Conservation (phyloP, 2,888 invertebrate species). For the Pyrgus malvae region DNA sequence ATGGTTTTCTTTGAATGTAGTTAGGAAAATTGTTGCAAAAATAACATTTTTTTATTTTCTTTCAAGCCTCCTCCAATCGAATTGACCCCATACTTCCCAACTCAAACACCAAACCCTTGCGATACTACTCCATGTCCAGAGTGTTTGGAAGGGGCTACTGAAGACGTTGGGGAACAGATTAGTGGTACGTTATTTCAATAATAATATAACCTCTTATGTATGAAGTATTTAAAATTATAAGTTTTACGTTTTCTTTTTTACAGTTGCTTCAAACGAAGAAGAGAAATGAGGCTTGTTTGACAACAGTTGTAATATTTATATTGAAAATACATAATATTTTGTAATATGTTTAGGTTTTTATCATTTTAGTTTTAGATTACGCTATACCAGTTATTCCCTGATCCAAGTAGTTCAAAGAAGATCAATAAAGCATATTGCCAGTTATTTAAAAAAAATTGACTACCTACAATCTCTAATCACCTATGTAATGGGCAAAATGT, state of each 20-base stretch:
- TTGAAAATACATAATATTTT: neutral
- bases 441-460: too few relatives aligned
- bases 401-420: too few relatives aligned
- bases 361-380: too few relatives aligned
- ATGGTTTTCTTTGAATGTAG: too few relatives aligned
- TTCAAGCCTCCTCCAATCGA: conserved; percentile 65
- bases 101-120: conserved; percentile 64
- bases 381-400: too few relatives aligned
- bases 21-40: too few relatives aligned
- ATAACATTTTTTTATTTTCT: neutral
- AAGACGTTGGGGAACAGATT: conserved; percentile 46
- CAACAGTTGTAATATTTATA: too few relatives aligned
- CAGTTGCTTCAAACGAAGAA: conserved; percentile 27
- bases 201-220: neutral
- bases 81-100: conserved; percentile 63
- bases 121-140: conserved; percentile 68
- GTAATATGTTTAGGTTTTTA: too few relatives aligned
- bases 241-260: conserved; percentile 12
- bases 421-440: too few relatives aligned
- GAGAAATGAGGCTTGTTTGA: conserved; percentile 4
- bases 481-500: too few relatives aligned
- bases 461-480: too few relatives aligned
- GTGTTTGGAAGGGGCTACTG: conserved; percentile 60
- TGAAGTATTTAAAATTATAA: neutral
- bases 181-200: conserved; percentile 42